A percentile compares a stretch with the other conserved stretches of the same genome.
Evolutionary conservation across 2,797 vertebrate species (phyloP).

Genomic region (Sorex maritimensis): DNA sequence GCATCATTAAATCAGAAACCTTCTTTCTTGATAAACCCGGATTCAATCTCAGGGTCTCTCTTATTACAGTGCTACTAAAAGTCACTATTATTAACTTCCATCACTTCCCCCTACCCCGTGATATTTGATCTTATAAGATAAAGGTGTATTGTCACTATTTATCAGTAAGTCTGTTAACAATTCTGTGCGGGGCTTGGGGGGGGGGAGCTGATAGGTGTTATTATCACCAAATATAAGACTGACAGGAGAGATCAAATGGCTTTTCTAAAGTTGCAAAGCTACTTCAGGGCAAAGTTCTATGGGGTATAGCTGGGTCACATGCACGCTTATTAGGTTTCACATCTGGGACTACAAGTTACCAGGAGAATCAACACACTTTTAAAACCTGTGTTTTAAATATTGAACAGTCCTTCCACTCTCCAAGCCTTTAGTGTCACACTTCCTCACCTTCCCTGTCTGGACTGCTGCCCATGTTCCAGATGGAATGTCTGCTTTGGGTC

Average conservation of each 20-base stretch:
- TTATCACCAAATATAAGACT: neutral
- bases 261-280: neutral
- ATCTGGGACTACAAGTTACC: neutral
- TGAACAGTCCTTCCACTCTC: neutral
- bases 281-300: neutral
- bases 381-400: neutral
- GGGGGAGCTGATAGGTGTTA: neutral
- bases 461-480: neutral
- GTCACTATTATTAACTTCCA: neutral
- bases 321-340: neutral
- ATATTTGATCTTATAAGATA: neutral
- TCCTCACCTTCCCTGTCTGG: neutral
- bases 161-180: neutral
- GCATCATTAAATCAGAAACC: neutral
- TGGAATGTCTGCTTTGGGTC: neutral
- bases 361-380: neutral
- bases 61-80: neutral
- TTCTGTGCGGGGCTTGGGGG: neutral
- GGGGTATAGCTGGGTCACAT: too few species aligned
- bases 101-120: neutral
- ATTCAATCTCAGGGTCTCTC: neutral
- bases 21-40: neutral
- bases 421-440: too few species aligned
- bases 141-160: neutral
- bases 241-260: neutral